Evolutionary conservation across 2,113 vertebrate species (phyloP).

Genomic region (Odobenus rosmarus): DNA sequence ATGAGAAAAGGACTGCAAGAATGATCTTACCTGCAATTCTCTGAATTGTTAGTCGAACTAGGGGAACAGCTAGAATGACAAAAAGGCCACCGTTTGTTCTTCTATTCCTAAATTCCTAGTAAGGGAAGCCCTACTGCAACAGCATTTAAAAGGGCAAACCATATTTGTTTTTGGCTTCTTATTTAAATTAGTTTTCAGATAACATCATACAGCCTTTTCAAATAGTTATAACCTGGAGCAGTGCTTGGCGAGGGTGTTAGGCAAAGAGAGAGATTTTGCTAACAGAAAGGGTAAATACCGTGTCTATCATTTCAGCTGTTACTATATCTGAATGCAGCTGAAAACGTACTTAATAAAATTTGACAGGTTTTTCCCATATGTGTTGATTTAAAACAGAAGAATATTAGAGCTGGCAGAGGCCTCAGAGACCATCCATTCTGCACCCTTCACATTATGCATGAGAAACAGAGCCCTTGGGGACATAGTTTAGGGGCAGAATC

Average conservation of each 20-base stretch:
- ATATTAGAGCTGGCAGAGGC: background rate
- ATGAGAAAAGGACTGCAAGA: background rate
- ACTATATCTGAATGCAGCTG: background rate
- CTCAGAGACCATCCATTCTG: background rate
- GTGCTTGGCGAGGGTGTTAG: background rate
- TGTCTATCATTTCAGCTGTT: background rate
- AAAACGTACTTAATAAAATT: constrained; percentile 27
- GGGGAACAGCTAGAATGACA: background rate
- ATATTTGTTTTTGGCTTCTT: background rate
- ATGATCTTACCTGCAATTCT: background rate
- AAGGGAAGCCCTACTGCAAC: background rate
- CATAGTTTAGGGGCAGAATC: background rate
- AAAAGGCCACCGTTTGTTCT: background rate
- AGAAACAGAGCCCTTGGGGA: background rate
- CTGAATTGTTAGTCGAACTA: background rate
- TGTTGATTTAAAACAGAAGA: constrained; percentile 41
- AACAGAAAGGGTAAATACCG: background rate
- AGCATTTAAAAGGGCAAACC: background rate
- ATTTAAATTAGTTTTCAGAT: background rate
- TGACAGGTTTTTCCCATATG: background rate
- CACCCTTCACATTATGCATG: background rate
- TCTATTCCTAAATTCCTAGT: background rate
- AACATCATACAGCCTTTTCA: background rate
- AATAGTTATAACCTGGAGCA: background rate
- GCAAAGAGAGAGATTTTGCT: background rate